phyloP scores from a whole-genome alignment of 1,140 invertebrate genomes.

The Pentalonia nigronervosa region DNA sequence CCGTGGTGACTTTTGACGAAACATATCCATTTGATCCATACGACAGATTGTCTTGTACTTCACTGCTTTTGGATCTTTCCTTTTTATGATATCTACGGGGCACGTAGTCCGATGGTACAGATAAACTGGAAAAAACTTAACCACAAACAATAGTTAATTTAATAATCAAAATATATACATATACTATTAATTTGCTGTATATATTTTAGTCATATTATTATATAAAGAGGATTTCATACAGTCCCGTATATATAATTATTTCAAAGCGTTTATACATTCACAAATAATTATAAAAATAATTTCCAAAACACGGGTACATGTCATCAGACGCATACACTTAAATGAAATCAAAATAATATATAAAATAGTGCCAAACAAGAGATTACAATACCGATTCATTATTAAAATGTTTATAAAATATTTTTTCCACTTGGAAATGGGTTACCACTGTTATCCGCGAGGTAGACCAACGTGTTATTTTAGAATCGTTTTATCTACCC shows the following conservation, averaged over 20 bases:
- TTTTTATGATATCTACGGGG: not conserved
- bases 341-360: not conserved
- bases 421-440: not conserved
- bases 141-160: not conserved
- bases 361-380: not conserved
- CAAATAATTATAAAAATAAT: no score
- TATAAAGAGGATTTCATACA: not conserved
- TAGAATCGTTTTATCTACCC: not conserved
- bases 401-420: not conserved
- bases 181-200: not conserved
- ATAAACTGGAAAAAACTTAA: not conserved
- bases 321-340: not conserved
- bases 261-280: not conserved
- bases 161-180: not conserved
- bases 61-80: constrained; percentile 4
- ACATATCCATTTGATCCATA: not conserved
- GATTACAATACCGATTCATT: not conserved
- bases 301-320: no score
- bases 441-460: not conserved
- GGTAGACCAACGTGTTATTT: not conserved
- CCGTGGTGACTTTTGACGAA: constrained; percentile 28
- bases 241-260: not conserved
- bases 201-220: not conserved
- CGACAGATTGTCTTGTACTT: not conserved
- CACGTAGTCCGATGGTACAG: not conserved